A percentile compares a stretch with the other conserved stretches of the same genome.
phyloP scores from a whole-genome alignment of 2,888 invertebrate genomes.

The Oscheius onirici region DNA sequence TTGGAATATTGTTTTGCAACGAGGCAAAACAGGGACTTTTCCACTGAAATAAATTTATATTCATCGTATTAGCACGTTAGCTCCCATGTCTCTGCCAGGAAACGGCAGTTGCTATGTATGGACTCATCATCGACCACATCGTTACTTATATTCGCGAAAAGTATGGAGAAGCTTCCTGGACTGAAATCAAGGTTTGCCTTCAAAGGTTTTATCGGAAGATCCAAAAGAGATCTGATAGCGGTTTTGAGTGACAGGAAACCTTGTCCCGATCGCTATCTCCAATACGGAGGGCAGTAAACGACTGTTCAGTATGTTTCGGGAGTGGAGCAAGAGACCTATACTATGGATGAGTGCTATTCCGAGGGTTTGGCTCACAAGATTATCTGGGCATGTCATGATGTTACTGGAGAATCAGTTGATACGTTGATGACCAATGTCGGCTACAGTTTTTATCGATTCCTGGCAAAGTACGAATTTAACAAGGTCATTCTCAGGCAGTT shows the following conservation, averaged over 20 bases:
- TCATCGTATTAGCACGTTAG: not conserved
- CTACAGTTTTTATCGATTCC: conserved; percentile 56
- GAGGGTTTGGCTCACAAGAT: conserved; percentile 60
- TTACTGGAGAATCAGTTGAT: conserved; percentile 54
- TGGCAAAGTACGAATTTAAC: conserved; percentile 62
- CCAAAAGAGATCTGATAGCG: conserved; percentile 33
- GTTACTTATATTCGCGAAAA: conserved; percentile 88
- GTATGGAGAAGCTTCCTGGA: conserved; percentile 93
- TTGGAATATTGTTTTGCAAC: not conserved
- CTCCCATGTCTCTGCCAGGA: conserved; percentile 7
- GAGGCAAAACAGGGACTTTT: not conserved
- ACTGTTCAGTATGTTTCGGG: conserved; percentile 58
- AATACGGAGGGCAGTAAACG: not conserved
- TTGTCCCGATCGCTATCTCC: conserved; percentile 27
- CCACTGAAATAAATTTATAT: not conserved
- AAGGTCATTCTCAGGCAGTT: conserved; percentile 44
- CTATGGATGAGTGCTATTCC: conserved; percentile 54
- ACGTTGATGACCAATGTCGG: conserved; percentile 51
- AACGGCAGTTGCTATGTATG: conserved; percentile 82
- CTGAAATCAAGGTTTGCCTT: conserved; percentile 56
- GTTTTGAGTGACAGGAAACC: conserved; percentile 31
- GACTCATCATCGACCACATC: conserved; percentile 90
- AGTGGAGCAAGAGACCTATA: conserved; percentile 49
- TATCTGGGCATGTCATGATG: conserved; percentile 64
- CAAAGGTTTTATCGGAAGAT: not conserved